Evolutionary conservation across 2,888 invertebrate genomes (phyloP).

Genomic region (Drosophila falleni): DNA sequence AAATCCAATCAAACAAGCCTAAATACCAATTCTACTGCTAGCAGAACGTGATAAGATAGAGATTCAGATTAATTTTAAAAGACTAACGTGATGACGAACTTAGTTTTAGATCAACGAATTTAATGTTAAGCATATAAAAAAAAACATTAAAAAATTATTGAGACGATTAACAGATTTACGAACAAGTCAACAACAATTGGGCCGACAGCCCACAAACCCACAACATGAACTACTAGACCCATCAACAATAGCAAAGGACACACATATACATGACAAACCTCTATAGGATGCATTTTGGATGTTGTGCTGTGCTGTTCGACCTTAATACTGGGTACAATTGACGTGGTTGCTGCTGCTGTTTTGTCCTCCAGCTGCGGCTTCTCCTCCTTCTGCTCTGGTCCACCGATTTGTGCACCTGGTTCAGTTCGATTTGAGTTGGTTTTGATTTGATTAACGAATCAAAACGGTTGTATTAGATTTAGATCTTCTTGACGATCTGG

Average conservation of each 20-base stretch:
- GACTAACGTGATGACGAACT: too few relatives aligned
- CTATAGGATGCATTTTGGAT: constrained; percentile 50
- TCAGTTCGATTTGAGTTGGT: constrained; percentile 36
- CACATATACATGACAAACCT: constrained; percentile 32
- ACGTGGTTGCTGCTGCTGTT: constrained; percentile 77
- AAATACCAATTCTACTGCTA: constrained; percentile 61
- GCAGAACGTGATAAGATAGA: too few relatives aligned
- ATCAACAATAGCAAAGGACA: constrained; percentile 38
- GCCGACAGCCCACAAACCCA: constrained; percentile 31
- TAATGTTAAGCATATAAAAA: constrained; percentile 54
- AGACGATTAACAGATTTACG: constrained; percentile 60
- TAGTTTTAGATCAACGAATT: too few relatives aligned
- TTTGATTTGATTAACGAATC: constrained; percentile 12
- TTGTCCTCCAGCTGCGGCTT: constrained; percentile 79
- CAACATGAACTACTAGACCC: constrained; percentile 46
- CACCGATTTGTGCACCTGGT: constrained; percentile 78
- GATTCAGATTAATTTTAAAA: too few relatives aligned
- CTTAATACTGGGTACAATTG: constrained; percentile 57
- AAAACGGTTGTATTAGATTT: constrained; percentile 19
- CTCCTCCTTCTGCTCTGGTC: constrained; percentile 78
- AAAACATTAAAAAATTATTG: constrained; percentile 20
- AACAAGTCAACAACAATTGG: constrained; percentile 64
- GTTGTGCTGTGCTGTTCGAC: constrained; percentile 51
- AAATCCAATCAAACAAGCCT: constrained; percentile 51
- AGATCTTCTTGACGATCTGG: constrained; percentile 32